Evolutionary conservation across 2,888 invertebrate genomes (phyloP), one percentile per base, ranked within the genome.

Genomic region (Athalia cordata): DNA sequence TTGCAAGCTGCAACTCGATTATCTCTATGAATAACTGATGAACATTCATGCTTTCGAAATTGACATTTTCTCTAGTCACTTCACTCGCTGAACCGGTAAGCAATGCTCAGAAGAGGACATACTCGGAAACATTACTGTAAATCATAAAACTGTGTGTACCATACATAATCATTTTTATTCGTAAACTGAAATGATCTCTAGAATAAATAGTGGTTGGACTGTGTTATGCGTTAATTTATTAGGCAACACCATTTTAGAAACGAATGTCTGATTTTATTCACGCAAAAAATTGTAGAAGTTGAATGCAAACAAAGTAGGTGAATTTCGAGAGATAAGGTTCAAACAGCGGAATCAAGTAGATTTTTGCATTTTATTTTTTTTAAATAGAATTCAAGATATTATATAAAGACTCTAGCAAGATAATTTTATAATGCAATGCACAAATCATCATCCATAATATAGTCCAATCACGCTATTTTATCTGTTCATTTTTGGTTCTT

Each of bases 401-500:
- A 29, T 29, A 29, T 29, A 29, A n/a, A n/a, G 29, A 29, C 29
- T 29, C 29, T 29, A 29, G 29, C 29, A 29, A 29, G 29, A 29
- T 29, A 29, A 29, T 13, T 49, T 49, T 7, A 67, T 67, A 67
- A 50, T 13, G 7, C 67, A 67, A 15, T 11, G 43, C 47, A 59
- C 47, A n/a, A 7, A 45, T 59, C 43, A 62, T 64, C 13, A 59
- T 15, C 62, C 52, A 64, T 50, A 75, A 75, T n/a, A 75, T 64
- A 75, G 64, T 75, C 75, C 75, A 64, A 72, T 75, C 62, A 52
- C n/a, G 59, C 49, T 75, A 11, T 61, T 62, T 29, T 13, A 55
- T 62, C 15, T 29, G 29, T 62, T 45, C 29, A 75, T 47, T 47
- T 75, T 62, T 62, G 50, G 61, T 75, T 45, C 50, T 59, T 11